Evolutionary conservation across 2,113 vertebrate species (phyloP).

Genomic region (Ia io): DNA sequence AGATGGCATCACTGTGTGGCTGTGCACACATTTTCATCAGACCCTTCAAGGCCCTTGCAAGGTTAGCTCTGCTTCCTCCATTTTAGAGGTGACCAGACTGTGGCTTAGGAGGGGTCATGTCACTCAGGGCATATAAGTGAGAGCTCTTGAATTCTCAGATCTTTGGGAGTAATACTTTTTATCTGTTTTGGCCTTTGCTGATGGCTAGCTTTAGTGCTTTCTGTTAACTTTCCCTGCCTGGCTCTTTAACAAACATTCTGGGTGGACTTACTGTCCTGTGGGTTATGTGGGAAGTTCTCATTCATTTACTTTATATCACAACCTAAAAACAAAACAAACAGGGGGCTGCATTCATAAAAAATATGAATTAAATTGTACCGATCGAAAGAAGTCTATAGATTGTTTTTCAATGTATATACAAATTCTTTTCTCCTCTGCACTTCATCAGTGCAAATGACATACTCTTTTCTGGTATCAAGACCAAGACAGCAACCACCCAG

Average conservation of each 20-base stretch:
- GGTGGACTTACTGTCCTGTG: not conserved
- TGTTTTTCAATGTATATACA: not conserved
- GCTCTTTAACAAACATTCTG: not conserved
- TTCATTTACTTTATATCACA: not conserved
- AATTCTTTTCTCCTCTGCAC: not conserved
- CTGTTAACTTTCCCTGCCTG: not conserved
- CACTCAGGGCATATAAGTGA: not conserved
- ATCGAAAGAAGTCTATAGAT: not conserved
- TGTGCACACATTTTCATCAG: rapidly evolving
- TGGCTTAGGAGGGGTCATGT: not conserved
- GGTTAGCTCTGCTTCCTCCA: not conserved
- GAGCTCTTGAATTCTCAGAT: not conserved
- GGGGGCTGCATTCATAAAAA: not conserved
- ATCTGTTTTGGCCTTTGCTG: not conserved
- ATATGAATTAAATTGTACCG: not conserved
- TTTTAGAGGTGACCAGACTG: not conserved
- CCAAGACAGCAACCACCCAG: not conserved
- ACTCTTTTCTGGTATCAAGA: not conserved
- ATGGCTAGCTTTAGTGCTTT: not conserved
- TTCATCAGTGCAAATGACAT: not conserved
- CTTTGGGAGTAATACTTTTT: not conserved
- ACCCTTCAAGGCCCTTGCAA: not conserved
- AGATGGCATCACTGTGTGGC: not conserved
- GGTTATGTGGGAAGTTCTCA: not conserved
- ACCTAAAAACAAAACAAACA: not conserved